phyloP scores from a whole-genome alignment of 30 jellyfish, hydroid and myxozoan genomes.

The Aurelia sp. region DNA sequence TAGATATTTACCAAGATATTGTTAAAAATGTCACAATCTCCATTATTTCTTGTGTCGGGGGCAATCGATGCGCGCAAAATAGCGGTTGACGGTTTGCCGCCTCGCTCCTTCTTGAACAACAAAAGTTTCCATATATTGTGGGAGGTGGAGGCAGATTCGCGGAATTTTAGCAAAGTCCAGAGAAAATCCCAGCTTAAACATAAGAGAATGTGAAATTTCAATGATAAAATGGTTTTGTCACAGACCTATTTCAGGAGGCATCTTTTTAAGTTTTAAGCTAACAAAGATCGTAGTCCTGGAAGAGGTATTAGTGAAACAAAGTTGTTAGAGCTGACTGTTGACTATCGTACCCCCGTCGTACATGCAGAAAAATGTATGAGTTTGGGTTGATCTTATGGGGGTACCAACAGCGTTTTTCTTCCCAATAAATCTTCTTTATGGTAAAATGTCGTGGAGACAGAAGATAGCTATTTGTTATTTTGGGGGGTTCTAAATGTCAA shows the following conservation, averaged over 20 bases:
- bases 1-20: conserved; percentile 1
- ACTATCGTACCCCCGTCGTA: conserved; percentile 41
- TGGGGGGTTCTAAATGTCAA: conserved; percentile 64
- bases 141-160: conserved; percentile 33
- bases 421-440: conserved; percentile 32
- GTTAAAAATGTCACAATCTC: conserved; percentile 16
- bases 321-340: too few relatives aligned
- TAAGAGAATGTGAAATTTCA: conserved; percentile 3
- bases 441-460: conserved; percentile 7
- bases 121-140: not conserved
- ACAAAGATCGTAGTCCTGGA: too few relatives aligned
- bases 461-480: conserved; percentile 44
- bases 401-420: not conserved
- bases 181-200: conserved; percentile 64
- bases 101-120: too few relatives aligned
- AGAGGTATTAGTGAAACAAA: too few relatives aligned
- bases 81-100: too few relatives aligned
- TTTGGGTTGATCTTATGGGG: conserved; percentile 14
- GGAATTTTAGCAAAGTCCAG: conserved; percentile 49
- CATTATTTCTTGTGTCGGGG: conserved; percentile 7
- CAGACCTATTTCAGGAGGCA: too few relatives aligned
- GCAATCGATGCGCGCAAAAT: not conserved
- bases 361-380: conserved; percentile 5
- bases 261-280: too few relatives aligned
- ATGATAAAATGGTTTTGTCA: conserved; percentile 3